Evolutionary conservation across 2,797 vertebrate species (phyloP).

Genomic region (Yasuhikotakia modesta): DNA sequence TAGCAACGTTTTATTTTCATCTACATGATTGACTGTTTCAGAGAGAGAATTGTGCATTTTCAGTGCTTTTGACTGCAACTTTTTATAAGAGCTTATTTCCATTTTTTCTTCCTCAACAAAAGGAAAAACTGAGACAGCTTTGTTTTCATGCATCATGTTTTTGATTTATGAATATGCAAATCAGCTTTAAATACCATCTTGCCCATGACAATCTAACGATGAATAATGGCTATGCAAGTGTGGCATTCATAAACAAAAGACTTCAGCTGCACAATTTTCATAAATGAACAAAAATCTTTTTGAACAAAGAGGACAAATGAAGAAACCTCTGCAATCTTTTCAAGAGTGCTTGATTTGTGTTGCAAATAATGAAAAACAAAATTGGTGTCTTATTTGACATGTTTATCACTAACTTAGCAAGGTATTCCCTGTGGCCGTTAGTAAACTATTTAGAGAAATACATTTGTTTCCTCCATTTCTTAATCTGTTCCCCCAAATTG

Average conservation of each 20-base stretch:
- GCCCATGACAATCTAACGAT: conserved; percentile 36
- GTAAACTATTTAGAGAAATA: not conserved
- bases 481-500: not conserved
- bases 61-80: not conserved
- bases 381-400: not conserved
- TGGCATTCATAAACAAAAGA: conserved; percentile 44
- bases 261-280: conserved; percentile 35
- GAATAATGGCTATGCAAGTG: conserved; percentile 45
- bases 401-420: conserved; percentile 13
- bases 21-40: not conserved
- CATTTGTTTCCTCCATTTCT: not conserved
- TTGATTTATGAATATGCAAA: conserved; percentile 43
- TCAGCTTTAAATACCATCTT: conserved; percentile 46
- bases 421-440: not conserved
- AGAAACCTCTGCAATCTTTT: not conserved
- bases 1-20: not conserved
- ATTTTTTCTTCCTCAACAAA: conserved; percentile 18
- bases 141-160: conserved; percentile 29
- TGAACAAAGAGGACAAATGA: conserved; percentile 31
- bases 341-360: not conserved
- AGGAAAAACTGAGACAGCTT: conserved; percentile 27
- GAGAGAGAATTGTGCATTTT: not conserved
- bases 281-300: conserved; percentile 41
- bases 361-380: not conserved
- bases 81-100: not conserved